Conservation (phyloP, 2,797 vertebrate species). For the Pelochelys cantorii region DNA sequence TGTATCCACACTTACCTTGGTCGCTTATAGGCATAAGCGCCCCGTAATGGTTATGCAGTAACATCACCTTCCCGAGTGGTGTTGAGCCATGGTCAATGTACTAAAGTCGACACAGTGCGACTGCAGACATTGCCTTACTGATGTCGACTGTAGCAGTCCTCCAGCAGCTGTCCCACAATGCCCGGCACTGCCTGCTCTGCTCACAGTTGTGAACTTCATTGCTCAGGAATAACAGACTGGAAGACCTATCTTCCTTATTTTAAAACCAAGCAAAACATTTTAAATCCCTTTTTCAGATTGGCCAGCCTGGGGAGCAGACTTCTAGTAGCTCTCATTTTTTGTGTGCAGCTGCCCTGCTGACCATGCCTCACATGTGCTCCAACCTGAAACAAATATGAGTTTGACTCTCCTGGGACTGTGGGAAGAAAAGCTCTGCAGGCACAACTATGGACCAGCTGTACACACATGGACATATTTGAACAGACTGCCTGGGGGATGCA, state of each 20-base stretch:
- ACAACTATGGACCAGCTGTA: neutral
- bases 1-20: neutral
- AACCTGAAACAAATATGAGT: neutral
- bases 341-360: neutral
- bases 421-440: neutral
- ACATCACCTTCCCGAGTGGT: neutral
- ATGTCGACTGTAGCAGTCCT: neutral
- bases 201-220: neutral
- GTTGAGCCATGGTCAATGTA: neutral
- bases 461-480: neutral
- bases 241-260: neutral
- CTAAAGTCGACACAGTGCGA: neutral
- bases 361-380: neutral
- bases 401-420: neutral
- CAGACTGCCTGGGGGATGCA: neutral
- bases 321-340: neutral
- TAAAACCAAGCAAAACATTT: neutral
- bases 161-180: neutral
- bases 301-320: neutral
- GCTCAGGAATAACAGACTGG: neutral
- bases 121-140: neutral
- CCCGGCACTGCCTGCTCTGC: neutral
- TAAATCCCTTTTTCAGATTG: neutral
- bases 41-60: neutral
- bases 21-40: neutral